Base-by-base conservation (phyloP, 1,140 invertebrate genomes). In the Drosophila quadrilineata region DNA sequence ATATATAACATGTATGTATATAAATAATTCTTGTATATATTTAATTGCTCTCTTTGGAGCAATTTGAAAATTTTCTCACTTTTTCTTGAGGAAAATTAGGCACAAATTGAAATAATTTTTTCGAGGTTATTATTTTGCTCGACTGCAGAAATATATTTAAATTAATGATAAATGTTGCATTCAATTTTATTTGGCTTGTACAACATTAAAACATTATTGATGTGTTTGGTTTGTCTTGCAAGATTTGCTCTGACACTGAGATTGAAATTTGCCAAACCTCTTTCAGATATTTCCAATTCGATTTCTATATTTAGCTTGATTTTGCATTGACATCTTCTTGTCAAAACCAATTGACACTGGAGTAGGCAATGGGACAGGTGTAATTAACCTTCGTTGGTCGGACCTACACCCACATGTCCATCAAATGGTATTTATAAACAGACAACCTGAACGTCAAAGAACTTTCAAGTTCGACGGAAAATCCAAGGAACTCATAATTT, bases 41-140 rank as follows among this genome's bases (percentile, higher is more conserved):
- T 84, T 85, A 85, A 75, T 84, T 84, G 77, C 53, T 22, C 56
- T 67, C 79, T 85, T 75, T 77, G 69, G 64, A 82, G n/a, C 73
- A 66, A 57, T 70, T 68, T 80, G 22, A 26, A 36, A 43, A 63
- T 68, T 72, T 58, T 70, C 63, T 17, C 40, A 63, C 21, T 54
- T 46, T 38, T 65, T 45, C 41, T 3, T 28, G 50, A 53, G 38
- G 43, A 68, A 57, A 77, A 77, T 57, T 64, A 63, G 53, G 46
- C 73, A 57, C 63, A 77, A 59, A 63, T 69, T 53, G 26, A 67
- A 69, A n/a, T n/a, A n/a, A n/a, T 43, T 63, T 43, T 12, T 22
- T 24, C 77, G 77, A 84, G 77, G 77, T 77, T 84, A 84, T 63
- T 85, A 57, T 84, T 74, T 70, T 58, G 77, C 50, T 24, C 41